Conservation (phyloP, 1,140 invertebrate genomes). For the Drosophila grimshawi region DNA sequence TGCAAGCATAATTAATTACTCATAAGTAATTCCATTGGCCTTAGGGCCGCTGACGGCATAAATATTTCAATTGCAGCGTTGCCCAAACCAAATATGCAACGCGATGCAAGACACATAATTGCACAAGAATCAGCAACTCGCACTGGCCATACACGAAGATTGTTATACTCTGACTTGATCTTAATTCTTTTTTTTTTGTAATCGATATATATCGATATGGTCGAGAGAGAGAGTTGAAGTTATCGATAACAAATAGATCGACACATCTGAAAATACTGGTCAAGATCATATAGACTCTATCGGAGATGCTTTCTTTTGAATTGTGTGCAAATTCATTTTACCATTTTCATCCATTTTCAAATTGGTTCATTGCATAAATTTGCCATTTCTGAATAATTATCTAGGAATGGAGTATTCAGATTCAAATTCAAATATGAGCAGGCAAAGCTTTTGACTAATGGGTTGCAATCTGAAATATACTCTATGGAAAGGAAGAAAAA, state of each 20-base stretch:
- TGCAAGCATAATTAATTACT: conserved; percentile 77
- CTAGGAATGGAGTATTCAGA: no score
- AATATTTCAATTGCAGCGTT: conserved; percentile 64
- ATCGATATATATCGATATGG: no score
- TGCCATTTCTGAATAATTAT: no score
- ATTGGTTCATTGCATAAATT: no score
- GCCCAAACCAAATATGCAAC: conserved; percentile 34
- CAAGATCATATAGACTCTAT: no score
- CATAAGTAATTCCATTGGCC: conserved; percentile 68
- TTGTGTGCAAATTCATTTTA: not conserved
- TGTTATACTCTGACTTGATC: no score
- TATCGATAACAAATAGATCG: no score
- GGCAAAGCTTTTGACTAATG: not conserved
- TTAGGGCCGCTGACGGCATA: conserved; percentile 46
- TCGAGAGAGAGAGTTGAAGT: no score
- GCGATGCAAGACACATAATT: conserved; percentile 28
- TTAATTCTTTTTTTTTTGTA: no score
- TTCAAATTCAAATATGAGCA: not conserved
- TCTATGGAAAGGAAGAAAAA: conserved; percentile 13
- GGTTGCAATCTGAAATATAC: conserved; percentile 28
- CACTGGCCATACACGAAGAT: not conserved
- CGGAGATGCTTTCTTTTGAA: not conserved
- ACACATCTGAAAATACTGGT: no score
- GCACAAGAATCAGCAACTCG: not conserved
- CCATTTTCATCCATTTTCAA: not conserved